Base-by-base conservation (phyloP, 2,113 vertebrate species). In the Tonatia bakeri region DNA sequence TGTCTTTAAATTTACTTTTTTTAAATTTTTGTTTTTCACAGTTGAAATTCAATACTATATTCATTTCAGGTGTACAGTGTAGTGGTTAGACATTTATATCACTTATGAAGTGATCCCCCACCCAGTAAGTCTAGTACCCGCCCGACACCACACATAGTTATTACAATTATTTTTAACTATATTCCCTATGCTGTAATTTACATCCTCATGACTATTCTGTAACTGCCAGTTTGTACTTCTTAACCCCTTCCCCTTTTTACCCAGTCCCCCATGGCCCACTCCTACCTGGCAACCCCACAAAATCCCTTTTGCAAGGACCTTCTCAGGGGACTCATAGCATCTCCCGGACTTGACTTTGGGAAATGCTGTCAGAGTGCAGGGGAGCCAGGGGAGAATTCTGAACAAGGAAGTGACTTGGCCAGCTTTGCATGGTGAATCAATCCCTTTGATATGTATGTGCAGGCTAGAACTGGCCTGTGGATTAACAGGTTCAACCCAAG, bases 401-500 rank as follows among this genome's bases (percentile, higher is more conserved):
- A 90, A 50, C 54, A 79, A 88, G 91, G 65, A 56, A 94, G 52
- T 52, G 94, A 38, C 24, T 7, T 3, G 17, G 16, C 67, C 69
- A 52, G 40, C 54, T 70, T 28, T 14, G 54, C 54, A 2, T 19
- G 17, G 50, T 40, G 45, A 26, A 43, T 87, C 67, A 16, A 16
- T 65, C 79, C 77, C 72, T 73, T 70, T 77, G 72, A 64, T 85
- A 64, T 20, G 45, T 4, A 33, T 31, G 43, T 20, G 15, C 77
- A 52, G 33, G 61, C 43, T 31, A 82, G 87, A 69, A 77, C 38
- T 86, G 65, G 84, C 76, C 92, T 50, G 22, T 38, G 84, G 87
- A 90, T 95, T 47, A 90, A 8, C 81, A 47, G 64, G 70, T 67
- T 87, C 72, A n/a, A 76, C 80, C 72, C 13, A 52, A 95, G 96